These are phyloP conservation scores for Diarsia mendica DNA, from an alignment of 2,888 invertebrate species.

Conservation along the genomic window DNA sequence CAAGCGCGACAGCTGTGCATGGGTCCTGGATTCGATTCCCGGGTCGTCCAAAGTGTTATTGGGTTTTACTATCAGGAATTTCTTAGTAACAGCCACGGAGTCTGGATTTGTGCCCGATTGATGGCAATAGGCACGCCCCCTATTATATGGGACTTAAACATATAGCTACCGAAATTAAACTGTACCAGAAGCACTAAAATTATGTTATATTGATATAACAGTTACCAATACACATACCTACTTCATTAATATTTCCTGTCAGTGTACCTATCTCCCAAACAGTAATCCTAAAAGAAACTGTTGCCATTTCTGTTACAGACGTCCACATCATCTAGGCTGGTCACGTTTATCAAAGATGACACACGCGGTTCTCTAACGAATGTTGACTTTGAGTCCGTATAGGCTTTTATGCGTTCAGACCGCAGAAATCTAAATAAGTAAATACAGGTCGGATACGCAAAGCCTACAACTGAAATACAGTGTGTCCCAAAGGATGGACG, in stretches of 20 bases:
- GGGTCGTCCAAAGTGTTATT: too few species aligned
- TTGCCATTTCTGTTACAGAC: slow-evolving; percentile 46
- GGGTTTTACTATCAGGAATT: too few species aligned
- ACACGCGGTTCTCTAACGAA: slow-evolving; percentile 83
- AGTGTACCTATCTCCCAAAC: background rate
- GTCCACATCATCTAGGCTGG: slow-evolving; percentile 68
- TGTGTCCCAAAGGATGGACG: slow-evolving; percentile 7
- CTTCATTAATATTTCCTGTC: slow-evolving; percentile 1
- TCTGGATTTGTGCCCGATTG: too few species aligned
- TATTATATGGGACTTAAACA: too few species aligned
- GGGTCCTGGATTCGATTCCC: too few species aligned
- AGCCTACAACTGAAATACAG: background rate
- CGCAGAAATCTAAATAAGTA: slow-evolving; percentile 53
- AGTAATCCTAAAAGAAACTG: slow-evolving; percentile 40
- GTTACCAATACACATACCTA: background rate
- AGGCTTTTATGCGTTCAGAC: slow-evolving; percentile 60
- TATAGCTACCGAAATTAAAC: too few species aligned
- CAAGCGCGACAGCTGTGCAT: too few species aligned
- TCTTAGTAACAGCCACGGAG: too few species aligned
- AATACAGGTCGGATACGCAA: slow-evolving; percentile 31
- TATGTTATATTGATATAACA: background rate
- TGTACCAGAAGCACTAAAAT: background rate
- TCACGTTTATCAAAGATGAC: slow-evolving; percentile 86
- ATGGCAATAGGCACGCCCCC: too few species aligned
- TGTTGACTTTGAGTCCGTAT: slow-evolving; percentile 79